Percentiles rank a stretch among this genome's conserved stretches.
Evolutionary conservation across 2,888 invertebrate species (phyloP).

Genomic region (Melipona bicolor): DNA sequence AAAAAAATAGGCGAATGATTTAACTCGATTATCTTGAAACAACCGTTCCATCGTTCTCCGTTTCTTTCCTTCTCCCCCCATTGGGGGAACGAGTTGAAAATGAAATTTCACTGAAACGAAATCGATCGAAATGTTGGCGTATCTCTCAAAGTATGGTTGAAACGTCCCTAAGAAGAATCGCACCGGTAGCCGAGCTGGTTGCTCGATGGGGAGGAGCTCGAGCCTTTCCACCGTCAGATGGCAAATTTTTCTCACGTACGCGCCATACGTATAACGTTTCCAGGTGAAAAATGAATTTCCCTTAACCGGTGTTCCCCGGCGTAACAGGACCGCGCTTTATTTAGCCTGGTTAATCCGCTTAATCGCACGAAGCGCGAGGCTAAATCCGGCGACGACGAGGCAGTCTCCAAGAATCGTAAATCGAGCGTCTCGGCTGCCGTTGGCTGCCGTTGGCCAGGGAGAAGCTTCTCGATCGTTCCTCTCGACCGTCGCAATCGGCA

Average conservation of each 20-base stretch:
- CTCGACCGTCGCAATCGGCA: background rate
- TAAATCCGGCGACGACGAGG: constrained; percentile 42
- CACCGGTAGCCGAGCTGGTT: no score
- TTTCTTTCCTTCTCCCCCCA: background rate
- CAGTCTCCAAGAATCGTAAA: constrained; percentile 35
- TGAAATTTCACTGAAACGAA: constrained; percentile 4
- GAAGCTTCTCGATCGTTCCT: constrained; percentile 19
- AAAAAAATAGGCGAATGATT: background rate
- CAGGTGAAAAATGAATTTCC: constrained; percentile 53
- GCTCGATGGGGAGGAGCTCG: background rate
- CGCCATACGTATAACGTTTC: constrained; percentile 13
- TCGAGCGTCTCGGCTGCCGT: constrained; percentile 20
- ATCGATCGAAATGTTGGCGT: background rate
- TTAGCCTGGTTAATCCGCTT: constrained; percentile 53
- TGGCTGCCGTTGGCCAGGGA: background rate
- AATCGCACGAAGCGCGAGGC: constrained; percentile 31
- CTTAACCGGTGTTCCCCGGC: constrained; percentile 42
- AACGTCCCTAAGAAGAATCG: constrained; percentile 44
- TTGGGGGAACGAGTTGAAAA: background rate
- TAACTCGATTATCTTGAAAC: constrained; percentile 1
- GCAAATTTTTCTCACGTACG: constrained; percentile 53
- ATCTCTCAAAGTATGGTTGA: constrained; percentile 27
- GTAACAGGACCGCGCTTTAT: constrained; percentile 39
- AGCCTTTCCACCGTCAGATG: constrained; percentile 10
- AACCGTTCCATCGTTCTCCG: background rate